Evolutionary conservation across 1,140 invertebrate genomes (phyloP).

Genomic region (Hormaphis cornu): DNA sequence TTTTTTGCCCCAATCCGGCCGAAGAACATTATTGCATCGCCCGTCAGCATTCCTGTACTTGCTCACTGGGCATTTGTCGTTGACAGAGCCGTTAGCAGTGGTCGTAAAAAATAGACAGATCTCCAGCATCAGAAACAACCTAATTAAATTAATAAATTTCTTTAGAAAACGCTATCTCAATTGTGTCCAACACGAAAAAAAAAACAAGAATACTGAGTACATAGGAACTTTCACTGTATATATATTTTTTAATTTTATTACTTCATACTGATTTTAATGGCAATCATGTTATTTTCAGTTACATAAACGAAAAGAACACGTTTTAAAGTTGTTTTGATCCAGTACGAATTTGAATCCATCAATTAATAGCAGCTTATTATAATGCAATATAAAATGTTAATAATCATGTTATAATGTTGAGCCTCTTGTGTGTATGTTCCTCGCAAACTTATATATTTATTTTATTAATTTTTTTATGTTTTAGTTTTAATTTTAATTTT

Average conservation of each 20-base stretch:
- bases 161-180: background rate
- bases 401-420: too few species aligned
- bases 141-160: conserved; percentile 12
- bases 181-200: background rate
- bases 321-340: background rate
- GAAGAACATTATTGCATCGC: conserved; percentile 86
- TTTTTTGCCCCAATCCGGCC: conserved; percentile 78
- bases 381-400: too few species aligned
- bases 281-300: background rate
- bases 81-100: background rate
- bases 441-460: too few species aligned
- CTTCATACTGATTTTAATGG: background rate
- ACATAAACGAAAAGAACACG: background rate
- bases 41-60: conserved; percentile 74
- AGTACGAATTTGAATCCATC: too few species aligned
- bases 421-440: too few species aligned
- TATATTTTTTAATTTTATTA: background rate
- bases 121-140: conserved; percentile 7
- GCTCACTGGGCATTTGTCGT: conserved; percentile 55
- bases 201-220: background rate
- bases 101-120: background rate
- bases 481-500: too few species aligned
- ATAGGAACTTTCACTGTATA: background rate
- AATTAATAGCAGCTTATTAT: too few species aligned
- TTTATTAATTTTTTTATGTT: too few species aligned